Percentiles rank a stretch among this genome's conserved stretches.
phyloP scores from a whole-genome alignment of 2,888 invertebrate genomes.

The Aromia moschata region DNA sequence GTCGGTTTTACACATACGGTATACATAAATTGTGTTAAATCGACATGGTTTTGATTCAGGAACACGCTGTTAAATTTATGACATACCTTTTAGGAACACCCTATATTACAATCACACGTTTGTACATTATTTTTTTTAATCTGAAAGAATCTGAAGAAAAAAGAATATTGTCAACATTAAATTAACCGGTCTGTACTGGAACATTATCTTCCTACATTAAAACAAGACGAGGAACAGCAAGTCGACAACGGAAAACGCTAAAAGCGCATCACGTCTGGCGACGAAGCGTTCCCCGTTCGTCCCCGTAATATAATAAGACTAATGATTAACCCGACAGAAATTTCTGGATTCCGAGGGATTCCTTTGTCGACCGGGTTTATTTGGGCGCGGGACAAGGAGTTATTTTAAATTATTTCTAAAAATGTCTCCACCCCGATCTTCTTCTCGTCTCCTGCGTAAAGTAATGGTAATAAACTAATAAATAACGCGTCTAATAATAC shows the following conservation, averaged over 20 bases:
- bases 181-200: too few species aligned
- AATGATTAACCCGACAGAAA: conserved; percentile 29
- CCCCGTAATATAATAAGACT: conserved; percentile 26
- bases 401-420: conserved; percentile 52
- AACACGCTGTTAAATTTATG: too few species aligned
- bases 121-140: too few species aligned
- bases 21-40: too few species aligned
- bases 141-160: too few species aligned
- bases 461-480: conserved; percentile 58
- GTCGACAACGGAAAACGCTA: not conserved
- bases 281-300: conserved; percentile 19
- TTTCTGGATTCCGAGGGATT: conserved; percentile 31
- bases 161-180: too few species aligned
- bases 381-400: conserved; percentile 35
- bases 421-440: conserved; percentile 51
- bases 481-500: conserved; percentile 58
- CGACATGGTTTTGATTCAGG: too few species aligned
- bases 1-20: too few species aligned
- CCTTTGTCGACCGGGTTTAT: conserved; percentile 33
- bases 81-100: too few species aligned
- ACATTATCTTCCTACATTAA: too few species aligned
- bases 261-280: conserved; percentile 5
- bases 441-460: conserved; percentile 46
- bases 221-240: too few species aligned
- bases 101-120: too few species aligned